Evolutionary conservation across 2,113 vertebrate species (phyloP).

Genomic region (Geococcyx californianus): DNA sequence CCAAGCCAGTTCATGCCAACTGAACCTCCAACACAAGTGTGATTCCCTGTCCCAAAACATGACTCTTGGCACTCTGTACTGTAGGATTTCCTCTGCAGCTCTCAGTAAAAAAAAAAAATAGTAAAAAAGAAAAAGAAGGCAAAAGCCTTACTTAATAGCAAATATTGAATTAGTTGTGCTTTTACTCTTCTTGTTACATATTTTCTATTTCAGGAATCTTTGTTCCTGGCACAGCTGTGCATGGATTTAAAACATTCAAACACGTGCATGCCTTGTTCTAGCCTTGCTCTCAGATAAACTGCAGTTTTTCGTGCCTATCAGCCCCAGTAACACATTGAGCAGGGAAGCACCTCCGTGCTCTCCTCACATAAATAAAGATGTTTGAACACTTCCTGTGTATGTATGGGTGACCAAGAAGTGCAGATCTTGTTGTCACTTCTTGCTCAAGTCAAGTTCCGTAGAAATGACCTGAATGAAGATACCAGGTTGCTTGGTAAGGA

Average conservation of each 20-base stretch:
- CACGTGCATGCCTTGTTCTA: not conserved
- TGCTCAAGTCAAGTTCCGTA: constrained; percentile 5
- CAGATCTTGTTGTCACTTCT: not conserved
- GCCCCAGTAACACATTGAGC: not conserved
- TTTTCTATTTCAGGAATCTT: not conserved
- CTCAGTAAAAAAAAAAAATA: not conserved
- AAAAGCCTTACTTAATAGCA: not conserved
- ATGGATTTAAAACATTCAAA: not conserved
- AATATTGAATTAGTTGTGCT: not conserved
- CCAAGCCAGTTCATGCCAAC: not conserved
- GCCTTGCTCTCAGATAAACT: not conserved
- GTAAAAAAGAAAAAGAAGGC: not conserved
- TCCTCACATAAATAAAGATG: not conserved
- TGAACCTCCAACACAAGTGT: not conserved
- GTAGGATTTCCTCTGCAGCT: not conserved
- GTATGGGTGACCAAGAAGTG: not conserved
- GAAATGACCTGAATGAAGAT: constrained; percentile 43
- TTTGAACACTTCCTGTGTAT: not conserved
- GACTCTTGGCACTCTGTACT: not conserved
- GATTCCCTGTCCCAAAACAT: not conserved
- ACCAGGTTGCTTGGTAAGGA: not conserved
- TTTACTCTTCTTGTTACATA: not conserved
- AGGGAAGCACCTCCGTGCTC: not conserved
- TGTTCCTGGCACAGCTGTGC: not conserved
- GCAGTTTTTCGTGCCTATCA: not conserved